Percentiles rank a stretch among this genome's conserved stretches.
These are phyloP conservation scores for Cataglyphis livida DNA, from an alignment of 2,888 invertebrate species.

Conservation along the genomic window DNA sequence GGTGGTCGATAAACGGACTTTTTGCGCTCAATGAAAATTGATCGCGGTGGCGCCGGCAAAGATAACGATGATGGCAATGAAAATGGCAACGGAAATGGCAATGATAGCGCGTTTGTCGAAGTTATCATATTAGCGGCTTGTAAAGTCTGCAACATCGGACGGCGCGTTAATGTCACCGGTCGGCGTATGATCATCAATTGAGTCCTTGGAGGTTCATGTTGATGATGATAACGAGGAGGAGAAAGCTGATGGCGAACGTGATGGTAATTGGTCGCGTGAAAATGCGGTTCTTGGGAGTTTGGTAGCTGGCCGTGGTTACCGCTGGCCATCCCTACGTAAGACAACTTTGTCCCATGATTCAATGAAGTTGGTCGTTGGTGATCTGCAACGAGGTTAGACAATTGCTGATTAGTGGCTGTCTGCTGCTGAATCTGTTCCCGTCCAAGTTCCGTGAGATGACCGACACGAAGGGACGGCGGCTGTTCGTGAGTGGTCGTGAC, in stretches of 20 bases:
- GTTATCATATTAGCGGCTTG: conserved; percentile 39
- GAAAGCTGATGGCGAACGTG: conserved; percentile 58
- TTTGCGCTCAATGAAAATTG: conserved; percentile 79
- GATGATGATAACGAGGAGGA: conserved; percentile 65
- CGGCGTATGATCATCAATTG: conserved; percentile 79
- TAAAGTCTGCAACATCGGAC: conserved; percentile 72
- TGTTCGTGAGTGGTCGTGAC: conserved; percentile 64
- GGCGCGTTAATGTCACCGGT: conserved; percentile 72
- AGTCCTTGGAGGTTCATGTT: conserved; percentile 71
- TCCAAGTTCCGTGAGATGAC: conserved; percentile 71
- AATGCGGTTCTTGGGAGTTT: conserved; percentile 75
- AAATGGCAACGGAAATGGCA: conserved; percentile 60
- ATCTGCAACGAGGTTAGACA: conserved; percentile 84
- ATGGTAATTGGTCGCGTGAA: conserved; percentile 72
- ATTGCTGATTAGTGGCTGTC: conserved; percentile 78
- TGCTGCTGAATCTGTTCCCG: conserved; percentile 71
- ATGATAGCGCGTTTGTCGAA: conserved; percentile 11
- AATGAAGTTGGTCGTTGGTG: conserved; percentile 75
- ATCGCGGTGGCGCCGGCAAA: conserved; percentile 70
- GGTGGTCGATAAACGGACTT: conserved; percentile 77
- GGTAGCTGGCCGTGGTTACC: conserved; percentile 68
- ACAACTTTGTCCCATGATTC: conserved; percentile 78
- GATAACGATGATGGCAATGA: conserved; percentile 41
- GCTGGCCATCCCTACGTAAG: conserved; percentile 70
- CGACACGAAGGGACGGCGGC: conserved; percentile 54